These are phyloP conservation scores for Ligdia adustata DNA, from an alignment of 2,888 invertebrate species.

Conservation along the genomic window DNA sequence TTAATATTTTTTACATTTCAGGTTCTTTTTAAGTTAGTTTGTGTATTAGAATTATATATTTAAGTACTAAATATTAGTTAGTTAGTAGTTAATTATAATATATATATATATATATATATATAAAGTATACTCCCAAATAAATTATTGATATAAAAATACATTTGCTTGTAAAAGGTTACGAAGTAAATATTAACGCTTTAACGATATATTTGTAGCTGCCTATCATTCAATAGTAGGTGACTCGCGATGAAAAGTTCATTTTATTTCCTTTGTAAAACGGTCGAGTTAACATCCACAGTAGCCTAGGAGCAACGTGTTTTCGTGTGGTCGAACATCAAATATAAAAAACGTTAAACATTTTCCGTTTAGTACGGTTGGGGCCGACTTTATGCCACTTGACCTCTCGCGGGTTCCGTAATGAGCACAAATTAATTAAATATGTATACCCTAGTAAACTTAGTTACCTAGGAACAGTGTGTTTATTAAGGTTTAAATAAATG, in stretches of 20 bases:
- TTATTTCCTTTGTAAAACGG: slow-evolving; percentile 21
- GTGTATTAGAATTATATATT: no score
- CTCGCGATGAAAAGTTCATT: neutral
- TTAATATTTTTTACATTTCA: no score
- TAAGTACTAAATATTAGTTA: no score
- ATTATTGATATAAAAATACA: no score
- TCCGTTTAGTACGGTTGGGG: slow-evolving; percentile 22
- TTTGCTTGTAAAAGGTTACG: no score
- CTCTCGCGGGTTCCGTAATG: slow-evolving; percentile 14
- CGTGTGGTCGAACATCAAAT: slow-evolving; percentile 15
- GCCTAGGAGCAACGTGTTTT: slow-evolving; percentile 14
- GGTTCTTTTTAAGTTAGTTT: no score
- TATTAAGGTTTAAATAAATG: slow-evolving; percentile 4
- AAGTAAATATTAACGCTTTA: no score
- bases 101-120: no score
- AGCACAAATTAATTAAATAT: slow-evolving; percentile 18
- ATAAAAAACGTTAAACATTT: slow-evolving; percentile 20
- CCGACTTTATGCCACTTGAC: slow-evolving; percentile 23
- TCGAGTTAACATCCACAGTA: slow-evolving; percentile 19
- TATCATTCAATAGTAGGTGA: neutral
- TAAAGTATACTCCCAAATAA: no score
- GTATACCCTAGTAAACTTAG: slow-evolving; percentile 7
- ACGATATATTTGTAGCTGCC: neutral
- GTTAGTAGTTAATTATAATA: no score
- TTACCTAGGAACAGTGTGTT: slow-evolving; percentile 8